A percentile compares a stretch with the other conserved stretches of the same genome.
Conservation (phyloP, 2,797 vertebrate species). For the Sciaenops ocellatus region DNA sequence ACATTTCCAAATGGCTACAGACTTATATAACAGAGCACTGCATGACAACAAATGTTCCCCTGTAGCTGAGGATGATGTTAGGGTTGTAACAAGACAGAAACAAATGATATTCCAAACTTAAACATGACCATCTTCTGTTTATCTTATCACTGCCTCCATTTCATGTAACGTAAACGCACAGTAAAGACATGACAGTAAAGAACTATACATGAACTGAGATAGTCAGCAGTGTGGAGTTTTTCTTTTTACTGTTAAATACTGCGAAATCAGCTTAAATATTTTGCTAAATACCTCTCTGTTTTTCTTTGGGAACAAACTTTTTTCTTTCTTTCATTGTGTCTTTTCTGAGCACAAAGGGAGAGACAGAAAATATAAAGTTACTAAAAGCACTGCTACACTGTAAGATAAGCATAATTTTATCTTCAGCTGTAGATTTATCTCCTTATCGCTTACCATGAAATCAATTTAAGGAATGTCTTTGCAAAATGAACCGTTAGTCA, state of each 20-base stretch:
- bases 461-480: too few species aligned
- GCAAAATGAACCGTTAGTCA: too few species aligned
- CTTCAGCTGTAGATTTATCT: too few species aligned
- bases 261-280: conserved; percentile 3
- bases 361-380: too few species aligned
- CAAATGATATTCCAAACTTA: conserved; percentile 20
- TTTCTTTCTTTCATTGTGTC: too few species aligned
- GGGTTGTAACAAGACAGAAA: conserved; percentile 10
- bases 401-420: too few species aligned
- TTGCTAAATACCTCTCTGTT: background rate
- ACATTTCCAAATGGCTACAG: too few species aligned
- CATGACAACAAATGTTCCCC: background rate
- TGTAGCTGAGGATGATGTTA: background rate
- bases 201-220: conserved; percentile 1
- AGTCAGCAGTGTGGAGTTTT: background rate
- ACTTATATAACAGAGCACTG: background rate
- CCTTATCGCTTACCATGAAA: too few species aligned
- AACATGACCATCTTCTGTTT: conserved; percentile 28
- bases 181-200: background rate
- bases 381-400: too few species aligned
- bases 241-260: background rate
- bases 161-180: background rate
- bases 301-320: background rate
- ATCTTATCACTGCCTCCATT: background rate
- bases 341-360: too few species aligned